phyloP scores from a whole-genome alignment of 2,797 vertebrate species.

The Selene dorsalis region DNA sequence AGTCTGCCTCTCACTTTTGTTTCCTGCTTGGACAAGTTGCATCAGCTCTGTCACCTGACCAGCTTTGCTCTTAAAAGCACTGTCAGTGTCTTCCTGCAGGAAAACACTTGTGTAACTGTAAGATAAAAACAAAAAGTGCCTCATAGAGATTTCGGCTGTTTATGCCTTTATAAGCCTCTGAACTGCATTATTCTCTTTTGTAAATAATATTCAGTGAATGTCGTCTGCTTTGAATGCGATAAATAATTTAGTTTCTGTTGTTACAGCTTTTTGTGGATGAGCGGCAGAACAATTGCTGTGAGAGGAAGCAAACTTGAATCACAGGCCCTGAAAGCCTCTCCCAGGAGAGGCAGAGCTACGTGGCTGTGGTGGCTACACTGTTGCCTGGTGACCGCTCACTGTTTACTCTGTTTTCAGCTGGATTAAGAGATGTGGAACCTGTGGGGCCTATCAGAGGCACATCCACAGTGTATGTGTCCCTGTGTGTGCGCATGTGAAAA shows the following conservation, averaged over 20 bases:
- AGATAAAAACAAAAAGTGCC: background rate
- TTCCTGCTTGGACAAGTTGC: background rate
- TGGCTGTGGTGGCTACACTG: constrained; percentile 25
- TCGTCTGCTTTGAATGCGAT: constrained; percentile 50
- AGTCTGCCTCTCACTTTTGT: background rate
- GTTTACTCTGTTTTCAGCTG: constrained; percentile 53
- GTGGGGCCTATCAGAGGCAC: constrained; percentile 26
- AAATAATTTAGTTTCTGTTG: constrained; percentile 67
- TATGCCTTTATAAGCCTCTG: constrained; percentile 25
- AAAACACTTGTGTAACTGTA: background rate
- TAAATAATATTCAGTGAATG: constrained; percentile 55
- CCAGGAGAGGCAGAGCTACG: constrained; percentile 32
- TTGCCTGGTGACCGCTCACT: constrained; percentile 45
- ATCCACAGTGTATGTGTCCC: constrained; percentile 17
- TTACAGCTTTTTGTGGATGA: constrained; percentile 31
- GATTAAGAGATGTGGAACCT: constrained; percentile 34
- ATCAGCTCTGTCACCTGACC: constrained; percentile 18
- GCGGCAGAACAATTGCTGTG: constrained; percentile 37
- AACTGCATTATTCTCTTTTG: constrained; percentile 40
- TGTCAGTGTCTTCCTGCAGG: background rate
- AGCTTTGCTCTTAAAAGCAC: background rate
- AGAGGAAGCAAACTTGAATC: constrained; percentile 63
- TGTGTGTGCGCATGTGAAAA: constrained; percentile 18
- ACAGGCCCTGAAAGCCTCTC: constrained; percentile 45
- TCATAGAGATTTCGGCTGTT: background rate